These are phyloP conservation scores for Seladonia tumulorum DNA, from an alignment of 2,888 invertebrate genomes.

Conservation along the genomic window DNA sequence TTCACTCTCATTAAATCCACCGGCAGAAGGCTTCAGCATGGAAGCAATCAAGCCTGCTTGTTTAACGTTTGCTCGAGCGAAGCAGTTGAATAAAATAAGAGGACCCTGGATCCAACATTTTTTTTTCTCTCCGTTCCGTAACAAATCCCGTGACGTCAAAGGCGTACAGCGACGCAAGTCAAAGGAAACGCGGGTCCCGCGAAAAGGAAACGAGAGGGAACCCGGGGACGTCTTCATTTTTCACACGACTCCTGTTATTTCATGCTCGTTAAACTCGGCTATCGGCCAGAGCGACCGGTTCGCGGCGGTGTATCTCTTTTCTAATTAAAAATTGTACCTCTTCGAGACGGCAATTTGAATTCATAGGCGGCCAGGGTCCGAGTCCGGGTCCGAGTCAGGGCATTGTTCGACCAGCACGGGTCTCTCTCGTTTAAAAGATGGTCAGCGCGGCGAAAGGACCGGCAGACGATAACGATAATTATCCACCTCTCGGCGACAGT, in stretches of 20 bases:
- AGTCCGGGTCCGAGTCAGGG: conserved; percentile 1
- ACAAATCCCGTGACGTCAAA: not conserved
- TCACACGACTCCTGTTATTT: conserved; percentile 40
- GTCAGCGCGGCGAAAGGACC: not conserved
- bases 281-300: conserved; percentile 33
- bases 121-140: not conserved
- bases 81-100: not conserved
- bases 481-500: conserved; percentile 21
- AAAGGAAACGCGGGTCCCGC: not conserved
- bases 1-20: not conserved
- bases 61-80: not conserved
- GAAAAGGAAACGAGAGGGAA: not conserved
- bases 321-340: conserved; percentile 64
- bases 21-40: not conserved
- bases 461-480: conserved; percentile 52
- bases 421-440: conserved; percentile 40
- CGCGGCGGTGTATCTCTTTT: conserved; percentile 18
- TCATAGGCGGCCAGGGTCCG: conserved; percentile 46
- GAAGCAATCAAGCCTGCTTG: not conserved
- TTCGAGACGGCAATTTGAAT: conserved; percentile 57
- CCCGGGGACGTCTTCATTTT: conserved; percentile 25
- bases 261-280: conserved; percentile 44
- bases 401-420: conserved; percentile 37
- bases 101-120: not conserved
- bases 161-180: not conserved